Conservation (phyloP, 1,140 invertebrate species). For the Ladona fulva region DNA sequence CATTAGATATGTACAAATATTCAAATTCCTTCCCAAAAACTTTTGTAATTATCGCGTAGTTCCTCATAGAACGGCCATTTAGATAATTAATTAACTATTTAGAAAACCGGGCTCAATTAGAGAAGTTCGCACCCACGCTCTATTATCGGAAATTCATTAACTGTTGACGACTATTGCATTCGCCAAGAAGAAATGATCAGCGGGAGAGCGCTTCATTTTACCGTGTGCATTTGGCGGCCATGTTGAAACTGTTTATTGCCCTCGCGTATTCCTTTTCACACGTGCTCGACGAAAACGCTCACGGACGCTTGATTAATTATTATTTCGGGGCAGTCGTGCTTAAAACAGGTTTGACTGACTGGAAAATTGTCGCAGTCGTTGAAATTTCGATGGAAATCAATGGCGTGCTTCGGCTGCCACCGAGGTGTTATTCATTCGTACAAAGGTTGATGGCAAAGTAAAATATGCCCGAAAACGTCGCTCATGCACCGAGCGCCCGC, state of each 20-base stretch:
- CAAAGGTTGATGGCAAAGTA: not conserved
- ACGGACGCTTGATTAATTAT: not conserved
- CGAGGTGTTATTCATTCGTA: not conserved
- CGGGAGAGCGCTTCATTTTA: too few relatives aligned
- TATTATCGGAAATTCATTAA: too few relatives aligned
- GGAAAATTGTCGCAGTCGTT: slow-evolving; percentile 1
- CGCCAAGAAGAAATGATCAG: too few relatives aligned
- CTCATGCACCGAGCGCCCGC: too few relatives aligned
- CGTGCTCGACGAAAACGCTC: not conserved
- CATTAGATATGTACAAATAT: too few relatives aligned
- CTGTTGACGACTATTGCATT: too few relatives aligned
- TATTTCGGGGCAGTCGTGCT: not conserved
- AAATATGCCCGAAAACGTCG: not conserved
- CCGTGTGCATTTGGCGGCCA: not conserved
- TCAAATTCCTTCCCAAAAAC: too few relatives aligned
- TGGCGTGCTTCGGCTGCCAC: not conserved
- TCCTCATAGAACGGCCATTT: too few relatives aligned
- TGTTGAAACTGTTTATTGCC: not conserved
- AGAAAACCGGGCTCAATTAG: too few relatives aligned
- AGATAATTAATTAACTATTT: too few relatives aligned
- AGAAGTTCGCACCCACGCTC: too few relatives aligned
- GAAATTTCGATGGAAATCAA: slow-evolving; percentile 1
- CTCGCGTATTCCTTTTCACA: not conserved
- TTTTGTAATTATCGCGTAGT: too few relatives aligned
- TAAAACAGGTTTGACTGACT: slow-evolving; percentile 1